A percentile compares a stretch with the other conserved stretches of the same genome.
phyloP scores from a whole-genome alignment of 2,113 vertebrate species.

The Pongo pygmaeus region DNA sequence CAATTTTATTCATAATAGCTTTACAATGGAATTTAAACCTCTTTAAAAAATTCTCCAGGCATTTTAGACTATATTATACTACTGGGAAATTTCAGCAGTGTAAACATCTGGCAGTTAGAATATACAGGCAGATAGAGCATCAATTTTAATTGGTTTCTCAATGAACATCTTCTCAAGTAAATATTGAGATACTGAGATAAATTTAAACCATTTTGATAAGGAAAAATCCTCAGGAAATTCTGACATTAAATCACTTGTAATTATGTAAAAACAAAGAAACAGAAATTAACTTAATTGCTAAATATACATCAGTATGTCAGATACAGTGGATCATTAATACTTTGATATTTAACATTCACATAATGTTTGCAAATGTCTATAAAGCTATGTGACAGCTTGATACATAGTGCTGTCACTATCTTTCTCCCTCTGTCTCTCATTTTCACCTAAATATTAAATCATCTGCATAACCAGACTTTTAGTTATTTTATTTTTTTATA shows the following conservation, averaged over 20 bases:
- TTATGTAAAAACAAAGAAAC: not conserved
- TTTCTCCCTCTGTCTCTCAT: not conserved
- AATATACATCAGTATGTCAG: not conserved
- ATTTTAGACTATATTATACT: not conserved
- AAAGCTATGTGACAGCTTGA: not conserved
- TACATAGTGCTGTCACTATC: not conserved
- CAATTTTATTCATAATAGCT: constrained; percentile 24
- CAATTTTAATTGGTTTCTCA: constrained; percentile 36
- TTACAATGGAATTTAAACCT: constrained; percentile 3
- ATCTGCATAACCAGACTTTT: not conserved
- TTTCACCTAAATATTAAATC: not conserved
- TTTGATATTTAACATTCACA: not conserved
- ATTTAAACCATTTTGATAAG: not conserved
- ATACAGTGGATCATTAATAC: not conserved
- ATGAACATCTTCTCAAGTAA: not conserved
- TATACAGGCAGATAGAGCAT: not conserved
- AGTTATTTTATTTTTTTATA: no score
- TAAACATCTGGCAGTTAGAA: constrained; percentile 27
- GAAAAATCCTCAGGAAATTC: not conserved
- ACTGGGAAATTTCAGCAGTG: not conserved
- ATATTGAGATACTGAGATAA: not conserved
- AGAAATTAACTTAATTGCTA: not conserved
- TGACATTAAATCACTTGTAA: not conserved
- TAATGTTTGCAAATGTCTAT: not conserved
- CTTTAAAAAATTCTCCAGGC: not conserved